A percentile compares a stretch with the other conserved stretches of the same genome.
phyloP scores from a whole-genome alignment of 2,113 vertebrate genomes.

The Anthoscopus minutus region DNA sequence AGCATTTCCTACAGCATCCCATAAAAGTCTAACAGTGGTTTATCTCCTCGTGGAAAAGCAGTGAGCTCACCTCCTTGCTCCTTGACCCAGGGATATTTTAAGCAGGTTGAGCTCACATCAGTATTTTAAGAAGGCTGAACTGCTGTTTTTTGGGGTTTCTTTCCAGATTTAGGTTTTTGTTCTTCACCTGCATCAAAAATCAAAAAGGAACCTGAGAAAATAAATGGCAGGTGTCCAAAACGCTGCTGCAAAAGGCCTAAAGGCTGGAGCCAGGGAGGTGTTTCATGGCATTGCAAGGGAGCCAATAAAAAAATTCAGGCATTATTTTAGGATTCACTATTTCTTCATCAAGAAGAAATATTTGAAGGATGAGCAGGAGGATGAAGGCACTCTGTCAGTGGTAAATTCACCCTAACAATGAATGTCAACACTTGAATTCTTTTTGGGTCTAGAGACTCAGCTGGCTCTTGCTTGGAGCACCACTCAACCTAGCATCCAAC shows the following conservation, averaged over 20 bases:
- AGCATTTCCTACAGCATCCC: constrained; percentile 43
- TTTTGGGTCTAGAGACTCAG: not conserved
- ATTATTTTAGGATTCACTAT: not conserved
- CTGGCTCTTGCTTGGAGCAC: not conserved
- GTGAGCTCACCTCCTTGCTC: constrained; percentile 55
- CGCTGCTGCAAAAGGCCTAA: not conserved
- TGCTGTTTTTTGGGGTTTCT: not conserved
- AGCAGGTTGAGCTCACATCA: constrained; percentile 30
- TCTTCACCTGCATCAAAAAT: constrained; percentile 3
- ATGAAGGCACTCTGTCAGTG: not conserved
- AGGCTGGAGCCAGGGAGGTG: not conserved
- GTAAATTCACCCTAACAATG: not conserved
- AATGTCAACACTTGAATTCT: not conserved
- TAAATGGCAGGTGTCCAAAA: not conserved
- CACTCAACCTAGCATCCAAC: accelerated
- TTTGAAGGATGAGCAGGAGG: not conserved
- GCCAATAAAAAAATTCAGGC: not conserved
- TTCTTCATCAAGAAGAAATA: not conserved
- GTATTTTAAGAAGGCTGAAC: constrained; percentile 39
- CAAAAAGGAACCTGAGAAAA: not conserved
- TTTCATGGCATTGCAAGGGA: not conserved
- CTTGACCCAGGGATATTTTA: constrained; percentile 45
- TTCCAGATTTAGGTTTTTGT: constrained; percentile 37
- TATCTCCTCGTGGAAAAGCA: constrained; percentile 47
- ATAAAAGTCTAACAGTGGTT: constrained; percentile 25